These are phyloP conservation scores for Tragopan temminckii DNA, from an alignment of 2,797 vertebrate species.

Conservation along the genomic window DNA sequence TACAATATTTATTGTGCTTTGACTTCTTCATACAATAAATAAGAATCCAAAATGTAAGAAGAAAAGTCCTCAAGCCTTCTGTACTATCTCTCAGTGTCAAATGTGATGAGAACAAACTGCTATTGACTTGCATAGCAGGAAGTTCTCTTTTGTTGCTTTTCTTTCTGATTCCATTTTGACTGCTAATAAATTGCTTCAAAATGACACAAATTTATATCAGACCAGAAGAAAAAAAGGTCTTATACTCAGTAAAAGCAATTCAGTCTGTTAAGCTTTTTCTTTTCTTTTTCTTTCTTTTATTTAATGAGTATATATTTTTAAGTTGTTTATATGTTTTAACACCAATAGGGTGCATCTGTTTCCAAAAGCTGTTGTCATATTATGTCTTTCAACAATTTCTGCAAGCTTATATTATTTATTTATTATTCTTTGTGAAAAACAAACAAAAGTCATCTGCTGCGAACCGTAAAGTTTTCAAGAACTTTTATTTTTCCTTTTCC, in stretches of 20 bases:
- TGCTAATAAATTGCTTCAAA: slow-evolving; percentile 26
- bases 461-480: not conserved
- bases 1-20: not conserved
- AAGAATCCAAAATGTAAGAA: not conserved
- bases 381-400: not conserved
- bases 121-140: not conserved
- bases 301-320: not conserved
- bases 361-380: not conserved
- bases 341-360: not conserved
- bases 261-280: not conserved
- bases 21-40: not conserved
- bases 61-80: not conserved
- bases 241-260: not conserved
- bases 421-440: not conserved
- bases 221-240: not conserved
- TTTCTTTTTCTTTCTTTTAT: not conserved
- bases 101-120: not conserved
- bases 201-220: not conserved
- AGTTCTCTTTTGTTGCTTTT: not conserved
- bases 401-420: not conserved
- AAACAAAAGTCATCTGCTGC: not conserved
- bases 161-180: slow-evolving; percentile 3
- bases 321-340: not conserved
- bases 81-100: not conserved
- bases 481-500: not conserved